These are phyloP conservation scores for Smittia aterrima DNA, from an alignment of 2,888 invertebrate genomes.

Conservation along the genomic window DNA sequence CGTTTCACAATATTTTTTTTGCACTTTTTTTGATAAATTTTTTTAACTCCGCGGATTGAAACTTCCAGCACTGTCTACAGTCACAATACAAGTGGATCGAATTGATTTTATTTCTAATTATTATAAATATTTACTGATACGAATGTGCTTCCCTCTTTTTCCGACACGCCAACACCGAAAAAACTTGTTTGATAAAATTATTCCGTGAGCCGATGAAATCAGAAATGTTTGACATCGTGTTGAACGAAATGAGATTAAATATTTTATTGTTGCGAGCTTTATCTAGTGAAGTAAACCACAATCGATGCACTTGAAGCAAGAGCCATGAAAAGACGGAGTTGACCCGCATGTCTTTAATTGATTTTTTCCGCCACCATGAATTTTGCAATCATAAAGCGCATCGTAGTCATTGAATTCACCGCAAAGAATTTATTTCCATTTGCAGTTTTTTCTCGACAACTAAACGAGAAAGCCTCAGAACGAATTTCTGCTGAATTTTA, in stretches of 20 bases:
- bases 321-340: background rate
- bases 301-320: background rate
- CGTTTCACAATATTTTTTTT: background rate
- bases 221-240: background rate
- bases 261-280: background rate
- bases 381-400: too few species aligned
- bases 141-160: background rate
- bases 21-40: background rate
- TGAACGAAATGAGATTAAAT: background rate
- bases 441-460: too few species aligned
- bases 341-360: conserved; percentile 10
- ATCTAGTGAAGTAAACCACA: background rate
- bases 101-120: conserved; percentile 8
- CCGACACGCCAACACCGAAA: background rate
- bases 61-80: background rate
- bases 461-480: too few species aligned
- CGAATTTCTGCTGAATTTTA: too few species aligned
- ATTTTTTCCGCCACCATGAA: background rate
- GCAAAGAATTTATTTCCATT: too few species aligned
- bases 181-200: background rate
- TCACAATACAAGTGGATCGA: background rate
- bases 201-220: background rate
- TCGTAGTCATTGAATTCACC: too few species aligned
- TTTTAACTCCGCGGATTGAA: background rate
- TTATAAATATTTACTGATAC: conserved; percentile 11